These are phyloP conservation scores for Prionchulus punctatus DNA, from an alignment of 2,888 invertebrate species.

Conservation along the genomic window DNA sequence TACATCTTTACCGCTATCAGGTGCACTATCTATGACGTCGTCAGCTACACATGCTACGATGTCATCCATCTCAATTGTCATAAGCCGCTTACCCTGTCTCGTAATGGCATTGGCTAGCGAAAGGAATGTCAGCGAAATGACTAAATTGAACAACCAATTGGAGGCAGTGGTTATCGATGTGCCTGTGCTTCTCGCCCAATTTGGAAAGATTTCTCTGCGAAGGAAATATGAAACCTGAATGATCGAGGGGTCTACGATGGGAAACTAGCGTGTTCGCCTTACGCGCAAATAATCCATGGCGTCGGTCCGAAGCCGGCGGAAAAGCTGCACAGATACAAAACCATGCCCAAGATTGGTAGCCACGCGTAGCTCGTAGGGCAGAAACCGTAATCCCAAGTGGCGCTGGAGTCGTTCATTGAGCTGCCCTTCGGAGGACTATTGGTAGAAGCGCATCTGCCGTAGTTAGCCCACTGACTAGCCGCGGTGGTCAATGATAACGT, in stretches of 20 bases:
- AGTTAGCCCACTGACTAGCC: neutral
- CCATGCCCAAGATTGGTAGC: conserved; percentile 37
- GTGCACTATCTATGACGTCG: too few species aligned
- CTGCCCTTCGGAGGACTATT: too few species aligned
- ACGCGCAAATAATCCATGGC: conserved; percentile 41
- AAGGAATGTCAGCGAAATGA: conserved; percentile 42
- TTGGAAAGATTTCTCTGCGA: conserved; percentile 39
- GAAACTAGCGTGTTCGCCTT: neutral
- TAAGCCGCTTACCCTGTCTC: conserved; percentile 34
- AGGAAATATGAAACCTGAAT: conserved; percentile 1
- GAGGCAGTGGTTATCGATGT: conserved; percentile 37
- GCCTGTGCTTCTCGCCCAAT: conserved; percentile 42
- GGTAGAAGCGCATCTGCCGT: neutral
- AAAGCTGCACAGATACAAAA: conserved; percentile 39
- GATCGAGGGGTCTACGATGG: neutral
- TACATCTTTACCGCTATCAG: too few species aligned
- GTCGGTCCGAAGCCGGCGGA: conserved; percentile 42
- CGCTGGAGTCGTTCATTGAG: neutral
- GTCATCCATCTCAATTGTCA: too few species aligned
- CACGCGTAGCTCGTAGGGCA: conserved; percentile 34
- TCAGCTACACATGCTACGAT: too few species aligned
- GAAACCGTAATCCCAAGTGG: conserved; percentile 36
- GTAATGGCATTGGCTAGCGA: conserved; percentile 35
- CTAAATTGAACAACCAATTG: conserved; percentile 42
- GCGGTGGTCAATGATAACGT: too few species aligned